phyloP scores from a whole-genome alignment of 2,888 invertebrate species.

The Parthenolecanium corni region DNA sequence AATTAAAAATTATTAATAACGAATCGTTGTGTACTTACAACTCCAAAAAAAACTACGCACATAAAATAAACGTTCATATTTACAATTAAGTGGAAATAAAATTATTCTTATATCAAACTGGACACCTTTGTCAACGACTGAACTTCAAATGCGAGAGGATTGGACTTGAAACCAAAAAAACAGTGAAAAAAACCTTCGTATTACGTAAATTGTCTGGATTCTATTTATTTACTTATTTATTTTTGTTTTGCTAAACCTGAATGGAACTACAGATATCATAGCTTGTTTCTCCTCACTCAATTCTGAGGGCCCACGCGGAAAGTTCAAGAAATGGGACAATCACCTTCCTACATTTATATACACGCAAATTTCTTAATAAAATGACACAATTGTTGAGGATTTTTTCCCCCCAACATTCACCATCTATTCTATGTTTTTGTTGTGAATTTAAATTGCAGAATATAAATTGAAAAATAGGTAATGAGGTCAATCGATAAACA shows the following conservation, averaged over 20 bases:
- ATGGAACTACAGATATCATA: slow-evolving; percentile 1
- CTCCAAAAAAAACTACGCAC: too few species aligned
- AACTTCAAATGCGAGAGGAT: not conserved
- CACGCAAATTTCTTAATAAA: slow-evolving; percentile 3
- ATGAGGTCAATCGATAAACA: too few species aligned
- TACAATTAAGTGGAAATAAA: too few species aligned
- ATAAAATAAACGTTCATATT: too few species aligned
- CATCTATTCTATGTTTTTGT: not conserved
- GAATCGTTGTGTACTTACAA: too few species aligned
- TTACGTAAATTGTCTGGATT: slow-evolving; percentile 16
- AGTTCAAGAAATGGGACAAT: slow-evolving; percentile 9
- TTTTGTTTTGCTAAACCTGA: too few species aligned
- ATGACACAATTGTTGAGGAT: slow-evolving; percentile 5
- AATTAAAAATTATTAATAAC: too few species aligned
- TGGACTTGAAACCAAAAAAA: not conserved
- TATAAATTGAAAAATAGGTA: not conserved
- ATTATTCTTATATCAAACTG: too few species aligned
- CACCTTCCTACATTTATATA: slow-evolving; percentile 13
- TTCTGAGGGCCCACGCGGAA: slow-evolving; percentile 5
- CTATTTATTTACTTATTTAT: too few species aligned
- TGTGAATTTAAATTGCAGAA: not conserved
- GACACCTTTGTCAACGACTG: not conserved
- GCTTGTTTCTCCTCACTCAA: not conserved
- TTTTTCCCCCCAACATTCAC: not conserved
- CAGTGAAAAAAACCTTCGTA: slow-evolving; percentile 6